These are phyloP conservation scores for Piaya cayana DNA, from an alignment of 2,113 vertebrate species.

Conservation along the genomic window DNA sequence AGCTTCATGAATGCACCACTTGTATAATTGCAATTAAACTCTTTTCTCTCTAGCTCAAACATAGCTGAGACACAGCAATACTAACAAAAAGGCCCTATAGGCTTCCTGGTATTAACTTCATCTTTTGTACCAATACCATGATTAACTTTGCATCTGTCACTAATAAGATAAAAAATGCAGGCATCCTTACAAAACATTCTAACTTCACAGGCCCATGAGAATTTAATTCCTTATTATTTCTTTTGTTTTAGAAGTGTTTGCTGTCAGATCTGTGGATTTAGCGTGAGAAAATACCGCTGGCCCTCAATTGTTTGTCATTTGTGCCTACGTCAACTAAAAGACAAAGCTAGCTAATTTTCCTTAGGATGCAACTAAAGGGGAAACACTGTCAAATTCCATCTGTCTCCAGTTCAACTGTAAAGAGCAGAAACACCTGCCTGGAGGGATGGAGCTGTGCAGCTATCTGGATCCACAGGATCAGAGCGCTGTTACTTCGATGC, in stretches of 20 bases:
- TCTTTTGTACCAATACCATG: not conserved
- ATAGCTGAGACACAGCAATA: not conserved
- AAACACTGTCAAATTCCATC: constrained; percentile 51
- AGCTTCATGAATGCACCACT: not conserved
- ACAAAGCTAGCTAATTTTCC: constrained; percentile 51
- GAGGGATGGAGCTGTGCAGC: constrained; percentile 6
- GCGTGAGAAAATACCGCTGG: not conserved
- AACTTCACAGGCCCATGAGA: not conserved
- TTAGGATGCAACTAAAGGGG: constrained; percentile 19
- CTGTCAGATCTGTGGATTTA: constrained; percentile 10
- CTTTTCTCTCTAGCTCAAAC: not conserved
- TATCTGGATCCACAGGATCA: not conserved
- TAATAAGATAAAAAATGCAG: not conserved
- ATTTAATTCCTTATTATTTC: not conserved
- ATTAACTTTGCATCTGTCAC: constrained; percentile 38
- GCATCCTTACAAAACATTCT: not conserved
- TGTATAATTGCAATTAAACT: not conserved
- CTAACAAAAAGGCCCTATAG: not conserved
- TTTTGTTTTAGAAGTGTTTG: not conserved
- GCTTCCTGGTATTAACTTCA: constrained; percentile 2
- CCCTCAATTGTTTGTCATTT: constrained; percentile 52
- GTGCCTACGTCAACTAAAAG: not conserved
- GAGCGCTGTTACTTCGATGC: constrained; percentile 19
- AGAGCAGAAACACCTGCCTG: constrained; percentile 61
- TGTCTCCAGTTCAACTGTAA: constrained; percentile 38